Base-by-base conservation (phyloP, 1,140 invertebrate genomes). In the Neodiprion fabricii region DNA sequence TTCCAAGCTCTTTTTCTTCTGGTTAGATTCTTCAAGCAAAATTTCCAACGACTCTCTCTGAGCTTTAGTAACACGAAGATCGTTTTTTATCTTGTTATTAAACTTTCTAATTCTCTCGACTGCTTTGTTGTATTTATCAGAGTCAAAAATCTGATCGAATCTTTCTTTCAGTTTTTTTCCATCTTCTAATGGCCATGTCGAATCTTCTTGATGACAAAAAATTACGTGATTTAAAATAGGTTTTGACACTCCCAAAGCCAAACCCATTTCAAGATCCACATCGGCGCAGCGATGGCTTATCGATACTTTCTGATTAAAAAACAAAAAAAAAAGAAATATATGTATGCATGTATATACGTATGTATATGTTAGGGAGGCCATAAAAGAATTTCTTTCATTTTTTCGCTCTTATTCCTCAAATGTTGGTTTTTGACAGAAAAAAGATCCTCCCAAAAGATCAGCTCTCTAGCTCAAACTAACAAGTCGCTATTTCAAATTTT, bases 121-220 rank as follows among this genome's bases (percentile, higher is more conserved):
- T 74, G 96, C 97, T 86, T 98, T 98, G 72, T 98, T 97, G 83
- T 98, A 99, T 82, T 94, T 94, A 7, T 93, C 93, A 5, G 98
- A 95, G 80, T 97, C 97, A 91, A 99, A 99, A 75, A 99, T 99
- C 68, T 96, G 96, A 93, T 99, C 99, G 91, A 99, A 99, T 79
- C 94, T 95, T 72, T 96, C 93, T 85, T 99, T 99, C 0, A 99
- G 89, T 82, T 95, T 94, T 86, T 97, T 97, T 0, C 94, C 95
- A 89, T 98, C 96, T 86, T 97, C 95, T 50, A 99, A 89, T 1
- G 98, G 98, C 98, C 98, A 99, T 83, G 94, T 95, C 0, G 97
- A 95, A 75, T 99, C 97, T 88, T 99, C 98, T 91, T 99, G 98
- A 86, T 99, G 98, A 84, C 98, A 99, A 88, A 99, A 99, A 80